Percentiles rank a stretch among this genome's conserved stretches.
Evolutionary conservation across 1,140 invertebrate genomes (phyloP).

Genomic region (Bombus polaris): DNA sequence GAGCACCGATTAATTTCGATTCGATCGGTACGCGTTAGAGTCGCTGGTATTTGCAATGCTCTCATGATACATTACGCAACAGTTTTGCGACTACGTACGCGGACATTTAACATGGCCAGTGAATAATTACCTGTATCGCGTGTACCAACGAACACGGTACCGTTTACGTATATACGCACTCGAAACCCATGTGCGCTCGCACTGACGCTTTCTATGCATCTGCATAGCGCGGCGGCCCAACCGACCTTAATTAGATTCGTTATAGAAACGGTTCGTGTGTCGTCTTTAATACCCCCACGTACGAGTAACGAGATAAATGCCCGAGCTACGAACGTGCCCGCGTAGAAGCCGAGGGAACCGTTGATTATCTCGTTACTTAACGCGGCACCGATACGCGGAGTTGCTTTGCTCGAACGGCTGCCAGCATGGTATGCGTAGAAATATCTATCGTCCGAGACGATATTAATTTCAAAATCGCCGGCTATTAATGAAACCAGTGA

Average conservation of each 20-base stretch:
- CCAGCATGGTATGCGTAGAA: background rate
- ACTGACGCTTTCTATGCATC: slow-evolving; percentile 35
- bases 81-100: slow-evolving; percentile 58
- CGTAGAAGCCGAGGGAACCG: slow-evolving; percentile 35
- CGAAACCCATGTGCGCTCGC: background rate
- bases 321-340: slow-evolving; percentile 23
- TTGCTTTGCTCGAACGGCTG: background rate
- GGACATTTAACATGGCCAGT: slow-evolving; percentile 58
- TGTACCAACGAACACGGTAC: slow-evolving; percentile 22
- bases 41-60: slow-evolving; percentile 58
- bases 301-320: slow-evolving; percentile 65
- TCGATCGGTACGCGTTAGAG: slow-evolving; percentile 61
- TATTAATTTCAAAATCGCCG: slow-evolving; percentile 40
- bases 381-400: slow-evolving; percentile 35
- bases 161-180: background rate
- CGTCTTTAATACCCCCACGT: slow-evolving; percentile 61
- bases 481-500: slow-evolving; percentile 18
- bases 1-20: slow-evolving; percentile 65
- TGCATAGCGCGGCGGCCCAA: slow-evolving; percentile 14
- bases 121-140: slow-evolving; percentile 62
- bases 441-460: slow-evolving; percentile 17
- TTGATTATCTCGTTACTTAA: slow-evolving; percentile 69
- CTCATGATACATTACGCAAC: slow-evolving; percentile 67
- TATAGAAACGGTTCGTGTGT: slow-evolving; percentile 53
- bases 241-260: slow-evolving; percentile 65